Base-by-base conservation (phyloP, 2,113 vertebrate species). In the Numida meleagris region DNA sequence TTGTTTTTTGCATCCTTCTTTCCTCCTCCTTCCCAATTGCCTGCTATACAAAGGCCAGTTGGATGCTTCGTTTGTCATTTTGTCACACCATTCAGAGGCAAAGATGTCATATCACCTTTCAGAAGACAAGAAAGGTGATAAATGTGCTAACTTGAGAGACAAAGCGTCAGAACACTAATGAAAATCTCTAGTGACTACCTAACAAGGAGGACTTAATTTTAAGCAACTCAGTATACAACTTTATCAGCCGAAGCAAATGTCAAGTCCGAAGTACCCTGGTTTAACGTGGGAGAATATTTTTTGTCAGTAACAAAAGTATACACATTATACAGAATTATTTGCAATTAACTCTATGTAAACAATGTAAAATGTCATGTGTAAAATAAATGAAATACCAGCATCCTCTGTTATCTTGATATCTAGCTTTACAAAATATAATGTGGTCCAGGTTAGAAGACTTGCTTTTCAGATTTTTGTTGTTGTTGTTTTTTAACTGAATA, bases 1-100 rank as follows among this genome's bases (percentile, higher is more conserved):
- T 76, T 21, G n/a, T 21, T 51, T 43, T 73, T 80, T 59, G 3
- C 65, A 27, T 57, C 65, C 70, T 76, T 72, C 13, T 33, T 86
- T 79, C 61, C 77, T 67, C 17, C 34, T 76, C 57, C 80, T 87
- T 51, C 62, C 17, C 17, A 7, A 7, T 50, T 57, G 55, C 12
- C 53, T 73, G 23, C 21, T 36, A 71, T 12, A 89, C 76, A 57
- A 93, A 86, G 87, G 77, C 51, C 40, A 66, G 42, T 53, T 95
- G 65, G 59, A 82, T 72, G 92, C 71, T 92, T 93, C 34, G 9
- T 96, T 88, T 95, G 57, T 68, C 82, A 76, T 95, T 92, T 79
- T 90, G 66, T 90, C 74, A 87, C 38, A 27, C 33, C 61, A 21
- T 77, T 82, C 66, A 63, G 55, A 42, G 27, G 40, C 40, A 96